Conservation (phyloP, 2,113 vertebrate species). For the Parotia lawesii region DNA sequence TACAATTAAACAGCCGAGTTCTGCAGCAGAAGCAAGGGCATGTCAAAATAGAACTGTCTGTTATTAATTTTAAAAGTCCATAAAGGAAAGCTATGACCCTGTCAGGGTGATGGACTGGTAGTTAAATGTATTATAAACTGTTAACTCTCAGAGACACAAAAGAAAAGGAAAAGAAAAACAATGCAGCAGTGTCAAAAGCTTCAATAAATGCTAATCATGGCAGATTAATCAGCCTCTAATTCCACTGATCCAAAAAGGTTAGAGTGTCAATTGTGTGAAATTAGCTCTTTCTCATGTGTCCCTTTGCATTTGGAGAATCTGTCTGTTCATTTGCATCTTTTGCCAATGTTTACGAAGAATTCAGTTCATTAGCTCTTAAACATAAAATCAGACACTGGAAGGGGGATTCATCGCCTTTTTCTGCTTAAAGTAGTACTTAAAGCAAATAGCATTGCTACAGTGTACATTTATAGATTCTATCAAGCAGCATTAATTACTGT, state of each 20-base stretch:
- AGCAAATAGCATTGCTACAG: slow-evolving; percentile 68
- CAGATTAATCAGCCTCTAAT: slow-evolving; percentile 87
- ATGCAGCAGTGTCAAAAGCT: slow-evolving; percentile 66
- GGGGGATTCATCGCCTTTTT: slow-evolving; percentile 69
- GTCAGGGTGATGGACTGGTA: slow-evolving; percentile 81
- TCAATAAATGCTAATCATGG: slow-evolving; percentile 82
- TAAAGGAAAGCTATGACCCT: slow-evolving; percentile 86
- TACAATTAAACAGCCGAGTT: slow-evolving; percentile 81
- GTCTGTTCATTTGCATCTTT: slow-evolving; percentile 74
- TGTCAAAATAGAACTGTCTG: slow-evolving; percentile 75
- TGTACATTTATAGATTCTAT: slow-evolving; percentile 69
- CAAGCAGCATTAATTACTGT: slow-evolving; percentile 69
- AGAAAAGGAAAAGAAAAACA: slow-evolving; percentile 54
- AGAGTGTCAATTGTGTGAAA: slow-evolving; percentile 83
- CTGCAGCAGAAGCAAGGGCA: slow-evolving; percentile 72
- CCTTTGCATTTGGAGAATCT: slow-evolving; percentile 74
- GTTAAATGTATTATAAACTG: slow-evolving; percentile 80
- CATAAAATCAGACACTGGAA: slow-evolving; percentile 69
- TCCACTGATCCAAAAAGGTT: slow-evolving; percentile 86
- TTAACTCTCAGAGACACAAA: slow-evolving; percentile 67
- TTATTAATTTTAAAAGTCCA: slow-evolving; percentile 81
- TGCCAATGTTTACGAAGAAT: slow-evolving; percentile 75
- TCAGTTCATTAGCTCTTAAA: slow-evolving; percentile 78
- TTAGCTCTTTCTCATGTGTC: slow-evolving; percentile 77
- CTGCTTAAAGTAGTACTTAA: slow-evolving; percentile 66